These are phyloP conservation scores for Cantharis lateralis DNA, from an alignment of 2,888 invertebrate genomes.

Conservation along the genomic window DNA sequence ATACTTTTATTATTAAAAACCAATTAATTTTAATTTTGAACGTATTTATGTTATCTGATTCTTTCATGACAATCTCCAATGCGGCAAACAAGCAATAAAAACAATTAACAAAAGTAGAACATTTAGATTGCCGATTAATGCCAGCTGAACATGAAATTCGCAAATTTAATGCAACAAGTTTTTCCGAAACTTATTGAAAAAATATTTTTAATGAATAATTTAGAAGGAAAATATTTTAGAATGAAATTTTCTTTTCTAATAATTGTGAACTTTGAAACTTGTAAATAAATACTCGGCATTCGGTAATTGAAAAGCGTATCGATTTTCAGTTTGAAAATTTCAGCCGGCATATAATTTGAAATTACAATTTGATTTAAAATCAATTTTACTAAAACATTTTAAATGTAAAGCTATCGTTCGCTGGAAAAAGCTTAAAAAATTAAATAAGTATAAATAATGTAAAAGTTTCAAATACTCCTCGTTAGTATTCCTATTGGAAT, in stretches of 20 bases:
- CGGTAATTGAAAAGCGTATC: neutral
- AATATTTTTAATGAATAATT: neutral
- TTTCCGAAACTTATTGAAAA: neutral
- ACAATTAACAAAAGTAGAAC: slow-evolving; percentile 8
- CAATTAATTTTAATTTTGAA: slow-evolving; percentile 4
- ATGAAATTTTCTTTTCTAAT: neutral
- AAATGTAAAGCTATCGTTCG: neutral
- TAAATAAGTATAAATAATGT: neutral
- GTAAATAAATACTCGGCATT: neutral
- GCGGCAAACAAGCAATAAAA: slow-evolving; percentile 5
- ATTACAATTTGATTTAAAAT: neutral
- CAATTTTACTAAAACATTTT: neutral
- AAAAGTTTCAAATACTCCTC: slow-evolving; percentile 1
- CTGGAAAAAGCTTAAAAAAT: neutral
- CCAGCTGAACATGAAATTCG: slow-evolving; percentile 1
- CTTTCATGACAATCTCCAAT: slow-evolving; percentile 1
- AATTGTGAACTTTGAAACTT: neutral
- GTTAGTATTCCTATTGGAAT: neutral
- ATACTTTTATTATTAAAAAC: neutral
- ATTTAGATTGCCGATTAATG: slow-evolving; percentile 9
- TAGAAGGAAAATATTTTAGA: slow-evolving; percentile 9
- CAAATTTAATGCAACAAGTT: neutral
- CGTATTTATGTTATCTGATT: neutral
- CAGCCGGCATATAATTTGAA: neutral
- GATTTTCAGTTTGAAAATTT: neutral